Evolutionary conservation across 2,888 invertebrate genomes (phyloP), one percentile per base, ranked within the genome.

Genomic region (Pemphredon lugubris): DNA sequence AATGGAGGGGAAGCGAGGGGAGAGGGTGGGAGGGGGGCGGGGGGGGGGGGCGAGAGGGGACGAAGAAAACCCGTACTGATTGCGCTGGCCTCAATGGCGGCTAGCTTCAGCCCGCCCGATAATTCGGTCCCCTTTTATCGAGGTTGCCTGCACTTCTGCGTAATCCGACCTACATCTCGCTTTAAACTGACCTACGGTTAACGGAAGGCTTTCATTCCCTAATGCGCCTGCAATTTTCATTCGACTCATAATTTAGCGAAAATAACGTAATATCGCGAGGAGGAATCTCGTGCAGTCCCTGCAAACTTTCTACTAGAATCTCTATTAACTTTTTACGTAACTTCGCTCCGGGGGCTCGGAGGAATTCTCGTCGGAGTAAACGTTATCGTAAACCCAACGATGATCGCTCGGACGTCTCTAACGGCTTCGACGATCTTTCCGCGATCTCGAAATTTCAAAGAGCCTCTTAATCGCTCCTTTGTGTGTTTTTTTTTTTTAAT

Each of bases 281-380:
- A 30, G 59, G 59, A 70, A 65, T 53, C 42, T 16, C 37, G 20
- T 30, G 11, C n/a, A 23, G 1, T 40, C 34, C 23, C 32, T 1
- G 30, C 48, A 55, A 55, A 60, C 59, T 67, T 60, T 57, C 59
- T n/a, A 4, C 42, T 26, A 13, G 51, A 53, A 39, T 37, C 40
- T 57, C 63, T 47, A 58, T 70, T 69, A 72, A 72, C 54, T 69
- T 72, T 63, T 72, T 70, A 63, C 54, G 53, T 42, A 23, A 32
- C 32, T 23, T 21, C 9, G n/a, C n/a, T 44, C 48, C 16, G 32
- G n/a, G 6, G 42, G 18, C 13, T 7, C n/a, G 16, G 9, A 16
- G 48, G 30, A 40, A 54, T 30, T 42, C 66, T 20, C 21, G 6
- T 53, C 13, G 39, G 21, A 20, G 34, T 26, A 40, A 66, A 50